phyloP scores from a whole-genome alignment of 2,888 invertebrate genomes.

The Sphaerophoria rueppellii region DNA sequence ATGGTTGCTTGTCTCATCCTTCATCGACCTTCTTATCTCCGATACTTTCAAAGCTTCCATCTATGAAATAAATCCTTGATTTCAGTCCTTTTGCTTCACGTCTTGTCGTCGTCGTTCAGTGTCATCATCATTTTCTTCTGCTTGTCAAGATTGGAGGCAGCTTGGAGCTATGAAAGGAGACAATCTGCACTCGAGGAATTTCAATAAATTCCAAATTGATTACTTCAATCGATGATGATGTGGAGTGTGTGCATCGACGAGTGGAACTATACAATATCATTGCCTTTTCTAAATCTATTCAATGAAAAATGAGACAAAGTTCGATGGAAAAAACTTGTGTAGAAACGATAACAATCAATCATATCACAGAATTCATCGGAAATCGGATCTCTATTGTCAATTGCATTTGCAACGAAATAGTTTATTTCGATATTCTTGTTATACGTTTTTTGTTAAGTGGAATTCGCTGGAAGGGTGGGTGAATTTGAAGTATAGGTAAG shows the following conservation, averaged over 20 bases:
- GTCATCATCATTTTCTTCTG: neutral
- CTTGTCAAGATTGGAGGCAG: neutral
- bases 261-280: neutral
- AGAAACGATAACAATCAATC: neutral
- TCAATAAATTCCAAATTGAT: constrained; percentile 50
- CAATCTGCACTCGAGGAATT: constrained; percentile 54
- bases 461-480: neutral
- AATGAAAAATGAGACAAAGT: neutral
- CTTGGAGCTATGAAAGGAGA: constrained; percentile 18
- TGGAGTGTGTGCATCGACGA: constrained; percentile 12
- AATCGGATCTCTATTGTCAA: neutral
- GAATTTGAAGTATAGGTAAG: neutral
- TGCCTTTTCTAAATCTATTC: constrained; percentile 12
- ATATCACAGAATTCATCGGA: neutral
- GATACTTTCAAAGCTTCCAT: constrained; percentile 64
- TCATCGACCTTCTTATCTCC: constrained; percentile 47
- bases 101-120: neutral
- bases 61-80: constrained; percentile 55
- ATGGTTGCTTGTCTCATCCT: neutral
- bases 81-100: constrained; percentile 38
- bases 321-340: neutral
- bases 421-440: neutral
- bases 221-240: constrained; percentile 13
- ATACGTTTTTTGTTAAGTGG: neutral
- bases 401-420: neutral